These are phyloP conservation scores for Platycheirus albimanus DNA, from an alignment of 2,888 invertebrate species.

Conservation along the genomic window DNA sequence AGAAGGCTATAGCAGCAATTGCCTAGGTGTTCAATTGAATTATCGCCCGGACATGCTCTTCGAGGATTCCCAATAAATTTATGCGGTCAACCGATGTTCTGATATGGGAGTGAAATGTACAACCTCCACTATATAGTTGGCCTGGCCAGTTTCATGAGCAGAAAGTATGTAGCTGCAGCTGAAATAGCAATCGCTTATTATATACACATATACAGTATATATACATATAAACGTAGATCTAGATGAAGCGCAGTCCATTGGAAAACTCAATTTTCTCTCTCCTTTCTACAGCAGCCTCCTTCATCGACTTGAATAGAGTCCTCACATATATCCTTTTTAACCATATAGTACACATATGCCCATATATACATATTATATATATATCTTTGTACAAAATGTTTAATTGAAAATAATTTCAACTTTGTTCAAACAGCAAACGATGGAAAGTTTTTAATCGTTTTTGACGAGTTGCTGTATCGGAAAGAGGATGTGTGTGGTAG, in stretches of 20 bases:
- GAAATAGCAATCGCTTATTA: too few relatives aligned
- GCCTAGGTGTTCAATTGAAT: slow-evolving; percentile 72
- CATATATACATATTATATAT: not conserved
- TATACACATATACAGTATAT: not conserved
- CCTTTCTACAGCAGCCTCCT: slow-evolving; percentile 19
- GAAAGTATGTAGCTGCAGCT: not conserved
- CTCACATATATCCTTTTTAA: not conserved
- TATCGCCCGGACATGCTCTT: slow-evolving; percentile 70
- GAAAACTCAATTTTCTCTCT: slow-evolving; percentile 69
- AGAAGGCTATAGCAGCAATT: slow-evolving; percentile 16
- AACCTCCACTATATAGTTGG: slow-evolving; percentile 4
- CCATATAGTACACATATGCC: not conserved
- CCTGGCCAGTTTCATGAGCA: slow-evolving; percentile 1
- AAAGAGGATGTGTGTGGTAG: slow-evolving; percentile 2
- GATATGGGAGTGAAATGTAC: slow-evolving; percentile 47
- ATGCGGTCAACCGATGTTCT: slow-evolving; percentile 69
- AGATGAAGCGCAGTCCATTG: slow-evolving; percentile 68
- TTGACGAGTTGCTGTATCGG: slow-evolving; percentile 29
- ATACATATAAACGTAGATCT: slow-evolving; percentile 16
- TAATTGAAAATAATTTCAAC: slow-evolving; percentile 73
- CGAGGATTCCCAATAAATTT: slow-evolving; percentile 69
- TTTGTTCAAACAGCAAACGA: slow-evolving; percentile 64
- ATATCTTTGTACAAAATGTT: slow-evolving; percentile 45
- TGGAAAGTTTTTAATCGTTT: slow-evolving; percentile 69
- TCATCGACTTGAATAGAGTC: slow-evolving; percentile 8